Evolutionary conservation across 2,113 vertebrate genomes (phyloP), one percentile per base, ranked within the genome.

Genomic region (Mastomys natalensis): DNA sequence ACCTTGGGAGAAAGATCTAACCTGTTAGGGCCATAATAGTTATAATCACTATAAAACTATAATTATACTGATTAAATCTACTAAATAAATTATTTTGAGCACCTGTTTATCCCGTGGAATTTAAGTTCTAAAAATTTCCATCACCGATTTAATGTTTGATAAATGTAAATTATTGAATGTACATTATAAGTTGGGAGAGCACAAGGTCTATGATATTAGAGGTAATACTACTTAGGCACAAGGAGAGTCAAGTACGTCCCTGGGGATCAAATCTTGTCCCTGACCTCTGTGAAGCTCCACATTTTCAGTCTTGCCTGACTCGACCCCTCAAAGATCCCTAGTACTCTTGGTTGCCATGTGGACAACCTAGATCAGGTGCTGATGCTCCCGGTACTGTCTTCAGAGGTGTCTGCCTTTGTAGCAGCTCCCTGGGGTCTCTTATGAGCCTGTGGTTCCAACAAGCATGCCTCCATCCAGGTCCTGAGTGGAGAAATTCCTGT

Each of bases 1-100:
- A 89, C n/a, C 84, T 91, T 86, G n/a, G 48, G 58, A 73, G 60
- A 92, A 96, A 92, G 26, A 37, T 19, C n/a, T 37, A 55, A 87
- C 34, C 51, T 55, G 51, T 91, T 64, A 45, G n/a, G 91, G 62
- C 9, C 15, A 10, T 76, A 45, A 73, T 34, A 68, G 84, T 37
- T 21, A 55, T 53, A 51, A 91, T 62, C 58, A 40, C 58, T 64
- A 31, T 34, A 37, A 45, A 66, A 88, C 70, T 74, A n/a, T 82
- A 73, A 53, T 51, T 77, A 31, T 48, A 62, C 40, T 70, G 60
- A 53, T 58, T 90, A 53, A 55, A 62, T 87, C 19, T 45, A 62
- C 84, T 89, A 60, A 62, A 19, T 87, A 29, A 93, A 5, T 84
- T 77, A 22, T 55, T 78, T 34, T 48, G 70, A 93, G 40, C 45